Percentiles rank a stretch among this genome's conserved stretches.
Conservation (phyloP, 2,888 invertebrate species). For the Caenorhabditis angaria region DNA sequence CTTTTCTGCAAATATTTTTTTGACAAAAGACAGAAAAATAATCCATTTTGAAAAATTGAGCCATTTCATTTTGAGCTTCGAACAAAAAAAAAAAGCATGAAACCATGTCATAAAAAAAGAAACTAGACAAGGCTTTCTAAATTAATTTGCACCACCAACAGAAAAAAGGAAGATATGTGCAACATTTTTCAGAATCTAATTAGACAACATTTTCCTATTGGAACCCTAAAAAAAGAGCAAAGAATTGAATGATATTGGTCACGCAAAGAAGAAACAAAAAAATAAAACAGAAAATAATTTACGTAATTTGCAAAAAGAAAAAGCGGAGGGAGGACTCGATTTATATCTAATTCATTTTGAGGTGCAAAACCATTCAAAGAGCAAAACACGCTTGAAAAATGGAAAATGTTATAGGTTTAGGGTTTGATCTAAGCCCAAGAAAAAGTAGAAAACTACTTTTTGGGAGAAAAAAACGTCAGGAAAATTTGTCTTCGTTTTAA, state of each 20-base stretch:
- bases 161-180: not conserved
- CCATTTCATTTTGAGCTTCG: not conserved
- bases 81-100: not conserved
- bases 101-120: not conserved
- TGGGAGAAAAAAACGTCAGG: too few relatives aligned
- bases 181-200: slow-evolving; percentile 1
- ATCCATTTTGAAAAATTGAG: not conserved
- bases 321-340: too few relatives aligned
- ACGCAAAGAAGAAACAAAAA: not conserved
- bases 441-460: too few relatives aligned
- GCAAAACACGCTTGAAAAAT: too few relatives aligned
- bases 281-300: too few relatives aligned
- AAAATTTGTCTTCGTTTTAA: too few relatives aligned
- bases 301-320: too few relatives aligned
- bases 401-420: too few relatives aligned
- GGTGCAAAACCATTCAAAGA: too few relatives aligned
- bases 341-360: too few relatives aligned
- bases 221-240: too few relatives aligned
- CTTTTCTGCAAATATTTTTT: not conserved
- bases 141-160: not conserved
- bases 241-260: not conserved
- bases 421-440: too few relatives aligned
- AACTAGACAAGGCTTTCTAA: not conserved
- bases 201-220: not conserved
- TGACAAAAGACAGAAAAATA: not conserved